A percentile compares a stretch with the other conserved stretches of the same genome.
These are phyloP conservation scores for Dryoscopus gambensis DNA, from an alignment of 2,113 vertebrate species.

Conservation along the genomic window DNA sequence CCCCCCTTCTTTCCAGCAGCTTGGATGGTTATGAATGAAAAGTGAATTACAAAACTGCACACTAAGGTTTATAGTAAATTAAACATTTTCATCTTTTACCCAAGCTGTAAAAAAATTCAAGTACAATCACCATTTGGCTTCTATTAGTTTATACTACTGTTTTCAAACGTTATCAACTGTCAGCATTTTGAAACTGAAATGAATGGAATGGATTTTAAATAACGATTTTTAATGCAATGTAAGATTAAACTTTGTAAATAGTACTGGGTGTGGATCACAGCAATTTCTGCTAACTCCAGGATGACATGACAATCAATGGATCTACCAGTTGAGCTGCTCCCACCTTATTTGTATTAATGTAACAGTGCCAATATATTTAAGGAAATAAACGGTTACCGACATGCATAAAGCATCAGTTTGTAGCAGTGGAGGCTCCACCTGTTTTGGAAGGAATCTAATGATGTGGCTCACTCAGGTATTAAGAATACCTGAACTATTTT, in stretches of 20 bases:
- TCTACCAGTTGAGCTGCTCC: neutral
- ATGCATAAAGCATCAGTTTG: neutral
- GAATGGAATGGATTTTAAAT: constrained; percentile 42
- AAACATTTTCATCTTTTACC: neutral
- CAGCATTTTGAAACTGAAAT: neutral
- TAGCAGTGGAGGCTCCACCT: neutral
- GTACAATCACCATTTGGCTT: neutral
- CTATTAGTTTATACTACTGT: neutral
- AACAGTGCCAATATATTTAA: neutral
- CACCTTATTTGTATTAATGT: neutral
- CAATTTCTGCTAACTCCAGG: neutral
- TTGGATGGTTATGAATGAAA: neutral
- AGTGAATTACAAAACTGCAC: neutral
- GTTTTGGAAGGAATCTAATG: neutral
- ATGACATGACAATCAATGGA: neutral
- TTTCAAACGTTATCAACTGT: neutral
- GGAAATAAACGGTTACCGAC: neutral
- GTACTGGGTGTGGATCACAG: neutral
- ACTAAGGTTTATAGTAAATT: neutral
- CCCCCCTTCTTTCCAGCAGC: neutral
- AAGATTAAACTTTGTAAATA: neutral
- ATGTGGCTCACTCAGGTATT: neutral
- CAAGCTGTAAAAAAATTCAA: neutral
- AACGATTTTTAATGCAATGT: neutral
- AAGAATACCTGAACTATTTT: neutral